Evolutionary conservation across 2,888 invertebrate species (phyloP).

Genomic region (Hypomecis punctinalis): DNA sequence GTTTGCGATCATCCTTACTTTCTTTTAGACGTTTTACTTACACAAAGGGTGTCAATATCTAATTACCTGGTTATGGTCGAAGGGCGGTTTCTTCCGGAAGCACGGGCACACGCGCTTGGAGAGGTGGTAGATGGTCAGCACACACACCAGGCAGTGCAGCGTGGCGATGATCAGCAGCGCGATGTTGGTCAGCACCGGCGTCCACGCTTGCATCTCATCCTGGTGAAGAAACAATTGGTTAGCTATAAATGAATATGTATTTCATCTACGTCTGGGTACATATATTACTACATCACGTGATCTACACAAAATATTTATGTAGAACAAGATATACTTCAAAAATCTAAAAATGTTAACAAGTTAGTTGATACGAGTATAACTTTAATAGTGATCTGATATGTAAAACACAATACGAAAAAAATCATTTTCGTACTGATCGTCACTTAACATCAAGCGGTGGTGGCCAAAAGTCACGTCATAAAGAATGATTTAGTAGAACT

Average conservation of each 20-base stretch:
- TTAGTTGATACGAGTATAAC: no score
- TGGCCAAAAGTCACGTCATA: neutral
- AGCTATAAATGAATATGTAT: neutral
- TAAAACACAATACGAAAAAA: no score
- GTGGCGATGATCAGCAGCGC: conserved; percentile 85
- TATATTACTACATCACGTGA: no score
- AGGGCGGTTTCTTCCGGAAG: conserved; percentile 78
- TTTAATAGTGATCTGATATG: no score
- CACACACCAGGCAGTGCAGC: conserved; percentile 84
- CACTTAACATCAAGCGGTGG: no score
- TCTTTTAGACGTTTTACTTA: no score
- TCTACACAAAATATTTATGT: no score
- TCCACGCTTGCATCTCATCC: conserved; percentile 85
- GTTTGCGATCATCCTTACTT: no score
- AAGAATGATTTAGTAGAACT: neutral
- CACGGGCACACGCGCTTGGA: conserved; percentile 84
- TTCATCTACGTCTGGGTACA: no score
- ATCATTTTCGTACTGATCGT: no score
- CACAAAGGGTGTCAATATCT: neutral
- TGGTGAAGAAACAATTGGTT: conserved; percentile 48
- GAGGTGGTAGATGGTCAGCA: conserved; percentile 81
- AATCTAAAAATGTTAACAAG: no score
- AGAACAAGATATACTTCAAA: no score
- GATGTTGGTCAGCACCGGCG: conserved; percentile 86
- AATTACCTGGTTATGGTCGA: conserved; percentile 73